phyloP scores from a whole-genome alignment of 2,113 vertebrate genomes.

The Mustela lutreola region DNA sequence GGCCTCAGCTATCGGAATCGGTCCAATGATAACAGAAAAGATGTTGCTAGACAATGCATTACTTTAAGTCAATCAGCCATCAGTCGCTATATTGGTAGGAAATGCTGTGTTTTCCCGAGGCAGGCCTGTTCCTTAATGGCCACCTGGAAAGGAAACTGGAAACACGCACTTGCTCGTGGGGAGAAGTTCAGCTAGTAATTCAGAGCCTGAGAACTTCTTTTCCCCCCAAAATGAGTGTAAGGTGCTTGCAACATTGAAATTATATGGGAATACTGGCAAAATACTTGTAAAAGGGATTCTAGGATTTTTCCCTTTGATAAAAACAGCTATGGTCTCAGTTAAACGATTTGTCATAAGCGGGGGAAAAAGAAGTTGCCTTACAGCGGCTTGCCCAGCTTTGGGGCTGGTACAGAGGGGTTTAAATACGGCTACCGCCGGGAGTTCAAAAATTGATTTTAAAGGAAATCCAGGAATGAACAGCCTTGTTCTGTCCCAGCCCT shows the following conservation, averaged over 20 bases:
- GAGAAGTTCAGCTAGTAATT: not conserved
- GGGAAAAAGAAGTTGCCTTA: no score
- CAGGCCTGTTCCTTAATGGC: not conserved
- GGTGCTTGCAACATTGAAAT: fast-evolving
- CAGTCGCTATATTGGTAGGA: not conserved
- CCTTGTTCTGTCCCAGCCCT: no score
- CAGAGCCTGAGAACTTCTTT: not conserved
- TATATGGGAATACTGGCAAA: no score
- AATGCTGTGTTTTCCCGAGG: not conserved
- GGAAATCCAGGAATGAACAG: not conserved
- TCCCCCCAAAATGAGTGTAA: no score
- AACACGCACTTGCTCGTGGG: fast-evolving
- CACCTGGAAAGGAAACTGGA: not conserved
- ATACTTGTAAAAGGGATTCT: not conserved
- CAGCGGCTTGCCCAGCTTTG: not conserved
- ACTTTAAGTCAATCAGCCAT: constrained; percentile 5
- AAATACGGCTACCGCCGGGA: not conserved
- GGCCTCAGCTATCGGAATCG: constrained; percentile 50
- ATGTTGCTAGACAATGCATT: constrained; percentile 31
- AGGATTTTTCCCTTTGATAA: not conserved
- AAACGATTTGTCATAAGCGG: not conserved
- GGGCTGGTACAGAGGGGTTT: not conserved
- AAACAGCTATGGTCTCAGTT: not conserved
- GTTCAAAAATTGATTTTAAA: not conserved
- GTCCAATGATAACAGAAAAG: constrained; percentile 41